Conservation (phyloP, 2,113 vertebrate species). For the Lontra canadensis region DNA sequence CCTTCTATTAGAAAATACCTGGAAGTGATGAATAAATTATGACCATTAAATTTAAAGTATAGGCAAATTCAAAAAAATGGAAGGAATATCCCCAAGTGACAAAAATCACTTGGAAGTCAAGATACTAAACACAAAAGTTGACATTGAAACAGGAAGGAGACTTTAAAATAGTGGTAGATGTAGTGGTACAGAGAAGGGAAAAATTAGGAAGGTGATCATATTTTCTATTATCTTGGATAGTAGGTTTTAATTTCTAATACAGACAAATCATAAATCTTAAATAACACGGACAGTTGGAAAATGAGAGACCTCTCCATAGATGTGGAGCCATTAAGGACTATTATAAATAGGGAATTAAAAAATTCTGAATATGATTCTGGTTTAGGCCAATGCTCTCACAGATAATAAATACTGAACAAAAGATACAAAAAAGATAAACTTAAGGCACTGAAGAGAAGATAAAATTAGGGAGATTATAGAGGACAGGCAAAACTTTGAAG, state of each 20-base stretch:
- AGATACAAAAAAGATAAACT: neutral
- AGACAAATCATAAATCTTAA: neutral
- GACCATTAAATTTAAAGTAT: neutral
- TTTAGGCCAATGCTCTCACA: neutral
- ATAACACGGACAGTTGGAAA: neutral
- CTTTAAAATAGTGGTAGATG: too few relatives aligned
- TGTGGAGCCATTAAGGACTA: neutral
- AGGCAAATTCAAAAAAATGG: neutral
- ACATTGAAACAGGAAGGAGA: neutral
- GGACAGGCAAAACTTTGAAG: neutral
- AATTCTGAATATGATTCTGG: neutral
- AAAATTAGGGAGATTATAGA: neutral
- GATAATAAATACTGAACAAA: neutral
- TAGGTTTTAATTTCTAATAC: neutral
- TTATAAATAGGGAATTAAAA: neutral
- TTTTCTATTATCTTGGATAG: neutral
- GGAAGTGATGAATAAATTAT: neutral
- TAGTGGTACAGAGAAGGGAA: neutral
- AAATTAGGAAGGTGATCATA: neutral
- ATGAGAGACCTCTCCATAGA: neutral
- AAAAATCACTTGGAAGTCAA: neutral
- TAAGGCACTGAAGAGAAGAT: neutral
- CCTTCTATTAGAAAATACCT: neutral
- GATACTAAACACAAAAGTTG: neutral
- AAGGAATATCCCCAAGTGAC: neutral